Evolutionary conservation across 2,113 vertebrate species (phyloP).

Genomic region (Tetrax tetrax): DNA sequence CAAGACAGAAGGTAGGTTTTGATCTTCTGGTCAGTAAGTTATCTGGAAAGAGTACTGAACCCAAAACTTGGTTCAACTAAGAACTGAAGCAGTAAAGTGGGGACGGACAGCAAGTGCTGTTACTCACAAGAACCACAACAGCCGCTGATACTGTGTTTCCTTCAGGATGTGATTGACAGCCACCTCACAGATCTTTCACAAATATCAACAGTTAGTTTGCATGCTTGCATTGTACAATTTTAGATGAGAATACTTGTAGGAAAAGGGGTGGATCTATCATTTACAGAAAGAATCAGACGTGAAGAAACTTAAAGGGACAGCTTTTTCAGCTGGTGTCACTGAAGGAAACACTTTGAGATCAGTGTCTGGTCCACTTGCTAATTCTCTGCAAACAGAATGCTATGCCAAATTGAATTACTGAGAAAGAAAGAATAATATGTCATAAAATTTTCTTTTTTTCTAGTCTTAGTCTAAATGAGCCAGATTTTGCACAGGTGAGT

Average conservation of each 20-base stretch:
- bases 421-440: not conserved
- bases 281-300: not conserved
- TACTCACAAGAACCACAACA: not conserved
- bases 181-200: not conserved
- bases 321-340: not conserved
- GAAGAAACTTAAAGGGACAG: not conserved
- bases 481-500: not conserved
- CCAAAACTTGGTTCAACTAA: not conserved
- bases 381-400: not conserved
- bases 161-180: not conserved
- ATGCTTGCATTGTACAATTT: not conserved
- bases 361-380: not conserved
- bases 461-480: not conserved
- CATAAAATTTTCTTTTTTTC: not conserved
- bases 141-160: not conserved
- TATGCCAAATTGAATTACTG: not conserved
- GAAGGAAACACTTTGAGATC: not conserved
- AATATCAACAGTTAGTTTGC: not conserved
- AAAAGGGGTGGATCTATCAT: not conserved
- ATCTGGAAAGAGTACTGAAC: not conserved
- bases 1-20: not conserved
- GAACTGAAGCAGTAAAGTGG: not conserved
- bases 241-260: not conserved
- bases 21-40: not conserved
- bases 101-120: not conserved